These are phyloP conservation scores for Potamarius usumacintae DNA, from an alignment of 2,113 vertebrate species.

Conservation along the genomic window DNA sequence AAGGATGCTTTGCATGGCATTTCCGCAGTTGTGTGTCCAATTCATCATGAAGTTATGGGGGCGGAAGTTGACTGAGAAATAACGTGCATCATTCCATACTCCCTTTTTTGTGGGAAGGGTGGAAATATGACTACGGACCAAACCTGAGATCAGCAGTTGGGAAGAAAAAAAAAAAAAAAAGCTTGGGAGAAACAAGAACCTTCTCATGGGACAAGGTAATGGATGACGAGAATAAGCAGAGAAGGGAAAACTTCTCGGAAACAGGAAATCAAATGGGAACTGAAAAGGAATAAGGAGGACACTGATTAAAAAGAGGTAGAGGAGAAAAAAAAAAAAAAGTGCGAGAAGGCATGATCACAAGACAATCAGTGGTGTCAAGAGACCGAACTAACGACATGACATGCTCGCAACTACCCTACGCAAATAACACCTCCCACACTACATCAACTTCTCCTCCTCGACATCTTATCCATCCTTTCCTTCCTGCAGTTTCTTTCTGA, in stretches of 20 bases:
- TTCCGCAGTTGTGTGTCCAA: neutral
- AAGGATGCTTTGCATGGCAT: neutral
- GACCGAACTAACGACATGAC: conserved; percentile 6
- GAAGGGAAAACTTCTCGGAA: neutral
- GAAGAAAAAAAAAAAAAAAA: neutral
- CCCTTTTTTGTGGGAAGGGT: conserved; percentile 5
- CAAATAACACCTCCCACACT: conserved; percentile 12
- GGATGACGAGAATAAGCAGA: neutral
- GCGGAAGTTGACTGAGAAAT: neutral
- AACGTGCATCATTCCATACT: neutral
- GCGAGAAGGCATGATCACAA: neutral
- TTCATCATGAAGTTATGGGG: neutral
- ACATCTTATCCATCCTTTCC: neutral
- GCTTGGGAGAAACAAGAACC: neutral
- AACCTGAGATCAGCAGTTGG: neutral
- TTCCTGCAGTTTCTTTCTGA: conserved; percentile 18
- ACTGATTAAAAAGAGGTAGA: neutral
- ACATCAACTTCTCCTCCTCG: neutral
- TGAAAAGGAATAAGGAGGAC: neutral
- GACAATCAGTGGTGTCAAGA: conserved; percentile 12
- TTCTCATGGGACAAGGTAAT: neutral
- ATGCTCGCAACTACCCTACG: conserved; percentile 24
- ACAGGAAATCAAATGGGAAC: neutral
- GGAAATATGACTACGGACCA: conserved; percentile 21
- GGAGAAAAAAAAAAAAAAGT: neutral